phyloP scores from a whole-genome alignment of 1,140 invertebrate species.

The Leptestheria dahalacensis region DNA sequence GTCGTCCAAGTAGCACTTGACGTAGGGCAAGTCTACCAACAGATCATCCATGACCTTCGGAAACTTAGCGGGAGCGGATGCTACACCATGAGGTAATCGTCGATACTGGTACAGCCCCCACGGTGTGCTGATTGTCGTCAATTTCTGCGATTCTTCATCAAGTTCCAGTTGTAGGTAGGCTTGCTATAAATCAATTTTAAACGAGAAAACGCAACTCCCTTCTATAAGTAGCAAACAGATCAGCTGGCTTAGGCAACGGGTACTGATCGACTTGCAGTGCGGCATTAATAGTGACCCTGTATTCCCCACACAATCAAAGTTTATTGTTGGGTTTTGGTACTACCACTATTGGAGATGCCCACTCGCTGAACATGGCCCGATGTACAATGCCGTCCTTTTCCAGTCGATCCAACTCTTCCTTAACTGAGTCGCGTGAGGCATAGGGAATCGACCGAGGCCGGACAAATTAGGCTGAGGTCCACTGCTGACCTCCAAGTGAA shows the following conservation, averaged over 20 bases:
- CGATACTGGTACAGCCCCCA: slow-evolving; percentile 32
- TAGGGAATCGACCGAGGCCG: neutral
- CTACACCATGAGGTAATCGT: slow-evolving; percentile 32
- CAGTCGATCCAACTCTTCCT: neutral
- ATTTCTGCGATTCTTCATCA: slow-evolving; percentile 22
- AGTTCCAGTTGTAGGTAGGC: slow-evolving; percentile 26
- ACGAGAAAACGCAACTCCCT: neutral
- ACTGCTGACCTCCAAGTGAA: neutral
- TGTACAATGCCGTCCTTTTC: neutral
- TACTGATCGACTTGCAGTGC: neutral
- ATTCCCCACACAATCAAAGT: neutral
- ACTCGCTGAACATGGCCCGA: neutral
- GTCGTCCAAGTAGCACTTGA: slow-evolving; percentile 26
- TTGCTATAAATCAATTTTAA: neutral
- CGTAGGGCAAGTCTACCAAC: slow-evolving; percentile 23
- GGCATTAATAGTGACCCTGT: neutral
- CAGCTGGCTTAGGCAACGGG: neutral
- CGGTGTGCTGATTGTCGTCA: slow-evolving; percentile 28
- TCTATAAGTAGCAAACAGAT: slow-evolving; percentile 6
- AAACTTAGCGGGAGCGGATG: slow-evolving; percentile 30
- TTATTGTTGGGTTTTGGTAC: too few relatives aligned
- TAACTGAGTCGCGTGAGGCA: slow-evolving; percentile 1
- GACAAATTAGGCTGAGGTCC: neutral
- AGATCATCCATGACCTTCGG: slow-evolving; percentile 27
- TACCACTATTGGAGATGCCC: too few relatives aligned